Evolutionary conservation across 1,140 invertebrate genomes (phyloP).

Genomic region (Dinothrombium tinctorium): DNA sequence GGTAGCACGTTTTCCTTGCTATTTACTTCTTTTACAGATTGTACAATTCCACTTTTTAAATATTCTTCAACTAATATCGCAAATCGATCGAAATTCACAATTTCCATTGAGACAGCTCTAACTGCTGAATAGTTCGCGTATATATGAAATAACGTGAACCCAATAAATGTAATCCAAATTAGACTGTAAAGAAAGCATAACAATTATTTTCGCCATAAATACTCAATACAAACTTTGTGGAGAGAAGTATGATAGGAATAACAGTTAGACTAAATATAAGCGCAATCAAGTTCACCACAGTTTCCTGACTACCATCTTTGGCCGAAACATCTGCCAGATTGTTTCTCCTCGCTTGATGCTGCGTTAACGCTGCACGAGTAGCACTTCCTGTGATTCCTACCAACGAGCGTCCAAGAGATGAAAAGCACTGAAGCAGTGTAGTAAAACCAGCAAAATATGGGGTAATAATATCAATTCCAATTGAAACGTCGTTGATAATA

Average conservation of each 20-base stretch:
- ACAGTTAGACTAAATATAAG: constrained; percentile 49
- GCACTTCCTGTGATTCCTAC: constrained; percentile 72
- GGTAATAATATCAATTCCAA: constrained; percentile 49
- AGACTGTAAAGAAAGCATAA: constrained; percentile 24
- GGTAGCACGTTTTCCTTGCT: constrained; percentile 24
- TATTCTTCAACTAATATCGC: constrained; percentile 36
- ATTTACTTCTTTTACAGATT: constrained; percentile 27
- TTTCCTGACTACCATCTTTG: constrained; percentile 91
- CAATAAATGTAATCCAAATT: constrained; percentile 38
- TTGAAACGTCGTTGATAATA: constrained; percentile 67
- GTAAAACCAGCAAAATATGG: constrained; percentile 31
- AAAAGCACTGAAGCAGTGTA: constrained; percentile 22
- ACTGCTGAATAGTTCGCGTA: constrained; percentile 67
- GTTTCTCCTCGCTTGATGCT: constrained; percentile 40
- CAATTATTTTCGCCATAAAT: neutral
- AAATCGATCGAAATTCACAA: constrained; percentile 51
- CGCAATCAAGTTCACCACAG: constrained; percentile 65
- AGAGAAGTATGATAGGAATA: constrained; percentile 33
- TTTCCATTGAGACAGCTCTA: constrained; percentile 39
- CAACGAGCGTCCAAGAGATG: constrained; percentile 33
- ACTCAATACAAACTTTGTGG: neutral
- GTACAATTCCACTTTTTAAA: constrained; percentile 23
- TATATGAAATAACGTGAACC: constrained; percentile 56
- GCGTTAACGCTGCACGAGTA: constrained; percentile 37
- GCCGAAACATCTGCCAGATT: constrained; percentile 82